Base-by-base conservation (phyloP, 1,140 invertebrate species). In the Eriosoma lanigerum region DNA sequence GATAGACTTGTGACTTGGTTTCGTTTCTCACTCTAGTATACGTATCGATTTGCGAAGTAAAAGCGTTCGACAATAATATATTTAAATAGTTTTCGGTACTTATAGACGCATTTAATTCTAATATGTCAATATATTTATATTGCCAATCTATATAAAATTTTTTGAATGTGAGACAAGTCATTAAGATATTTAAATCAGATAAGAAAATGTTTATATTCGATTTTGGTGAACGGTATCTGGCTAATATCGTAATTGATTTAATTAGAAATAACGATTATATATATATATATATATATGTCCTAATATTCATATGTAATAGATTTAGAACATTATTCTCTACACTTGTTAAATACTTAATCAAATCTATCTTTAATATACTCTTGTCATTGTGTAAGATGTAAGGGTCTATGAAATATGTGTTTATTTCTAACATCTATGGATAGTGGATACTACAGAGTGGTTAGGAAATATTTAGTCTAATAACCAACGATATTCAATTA, bases 81-180 rank as follows among this genome's bases (percentile, higher is more conserved):
- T 58, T 58, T 58, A 26, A 58, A 24, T 58, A 58, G 6, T 58
- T 58, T 58, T 58, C 10, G 56, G 56, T 58, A 10, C n/a, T 58
- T 24, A 58, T 19, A n/a, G 52, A 54, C 52, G 56, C 1, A 58
- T 58, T 54, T 54, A 54, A 54, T 54, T 54, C 52, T 54, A 54
- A 58, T n/a, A n/a, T 58, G 56, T 58, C 21, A 58, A 58, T 58
- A n/a, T n/a, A 26, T 58, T 58, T 58, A 58, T 58, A 58, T 58
- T 21, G 0, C 56, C 15, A 58, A n/a, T 58, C 8, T 21, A 26
- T 58, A 58, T 12, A 58, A 21, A 58, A 58, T 58, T 58, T 12
- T 58, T 58, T 58, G n/a, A n/a, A n/a, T 58, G 21, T 24, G 26
- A 24, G 24, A 26, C n/a, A 58, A 8, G 56, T 58, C 8, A 58